Evolutionary conservation across 2,888 invertebrate genomes (phyloP), one percentile per base, ranked within the genome.

Genomic region (Ectropis crepuscularia): DNA sequence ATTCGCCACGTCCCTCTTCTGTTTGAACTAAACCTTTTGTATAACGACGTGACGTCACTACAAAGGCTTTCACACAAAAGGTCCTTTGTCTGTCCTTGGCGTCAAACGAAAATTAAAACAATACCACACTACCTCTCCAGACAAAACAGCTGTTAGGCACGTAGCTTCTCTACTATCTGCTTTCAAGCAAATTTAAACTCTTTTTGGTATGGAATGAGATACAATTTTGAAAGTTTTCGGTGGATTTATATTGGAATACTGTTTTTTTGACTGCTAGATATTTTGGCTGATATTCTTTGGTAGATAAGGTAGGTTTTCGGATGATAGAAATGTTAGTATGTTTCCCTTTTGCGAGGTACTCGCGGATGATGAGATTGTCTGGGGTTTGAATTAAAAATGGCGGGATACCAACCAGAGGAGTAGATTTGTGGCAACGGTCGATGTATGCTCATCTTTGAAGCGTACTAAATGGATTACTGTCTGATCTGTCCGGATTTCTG

Each of bases 61-160:
- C 48, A 61, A 61, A 58, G 58, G 10, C 49, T 53, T 46, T 43
- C 28, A 49, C 48, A 61, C 57, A 62, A 57, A 67, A 71, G 72
- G 63, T 72, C 77, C 76, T 80, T 78, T 81, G 74, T 80, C 67
- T 73, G 78, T 78, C 80, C 79, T 81, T 79, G 78, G 74, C 75
- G 79, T 76, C 81, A 43, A 73, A 72, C 78, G 74, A 79, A 83
- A 85, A 81, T 78, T 79, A 74, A 83, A 85, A 88, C 86, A 88
- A 88, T 85, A 78, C 70, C 65, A 63, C 75, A 74, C 43, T 50
- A 61, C 68, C 72, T 72, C 70, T 67, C 70, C 81, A 83, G 82
- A 85, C 83, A 81, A 82, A 87, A 88, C 87, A 87, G 85, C 86
- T 88, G 87, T 89, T 87, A 79, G 77, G 79, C 88, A 88, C 88